Evolutionary conservation across 2,113 vertebrate genomes (phyloP).

Genomic region (Rousettus leschenaultii): DNA sequence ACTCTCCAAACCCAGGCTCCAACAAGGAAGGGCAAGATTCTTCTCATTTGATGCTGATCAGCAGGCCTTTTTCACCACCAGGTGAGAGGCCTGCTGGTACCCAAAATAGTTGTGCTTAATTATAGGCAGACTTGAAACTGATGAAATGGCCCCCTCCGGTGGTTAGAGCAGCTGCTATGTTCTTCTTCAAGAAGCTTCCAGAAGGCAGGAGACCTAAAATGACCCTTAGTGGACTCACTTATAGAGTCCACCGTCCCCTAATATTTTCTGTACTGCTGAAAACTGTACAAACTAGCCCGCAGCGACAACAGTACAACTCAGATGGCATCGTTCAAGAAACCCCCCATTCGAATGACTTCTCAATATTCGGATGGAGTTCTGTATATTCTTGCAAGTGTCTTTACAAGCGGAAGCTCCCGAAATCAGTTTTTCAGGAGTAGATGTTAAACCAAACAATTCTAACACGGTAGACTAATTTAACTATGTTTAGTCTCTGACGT

Average conservation of each 20-base stretch:
- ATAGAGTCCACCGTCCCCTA: background rate
- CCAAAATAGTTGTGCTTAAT: background rate
- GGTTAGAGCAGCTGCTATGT: background rate
- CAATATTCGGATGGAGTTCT: background rate
- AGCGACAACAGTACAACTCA: background rate
- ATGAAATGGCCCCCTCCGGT: conserved; percentile 6
- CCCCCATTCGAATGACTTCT: background rate
- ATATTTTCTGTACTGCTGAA: background rate
- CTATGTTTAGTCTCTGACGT: background rate
- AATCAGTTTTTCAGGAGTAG: background rate
- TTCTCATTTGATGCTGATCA: background rate
- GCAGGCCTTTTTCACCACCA: background rate
- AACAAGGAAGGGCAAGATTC: background rate
- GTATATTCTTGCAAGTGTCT: background rate
- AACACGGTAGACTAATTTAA: background rate
- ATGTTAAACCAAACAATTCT: background rate
- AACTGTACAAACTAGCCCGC: background rate
- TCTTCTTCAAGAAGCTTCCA: background rate
- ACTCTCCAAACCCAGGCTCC: background rate
- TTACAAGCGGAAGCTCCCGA: background rate
- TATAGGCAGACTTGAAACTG: background rate
- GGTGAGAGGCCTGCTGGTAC: background rate
- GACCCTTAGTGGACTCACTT: background rate
- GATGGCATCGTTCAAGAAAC: background rate
- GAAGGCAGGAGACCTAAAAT: background rate